Evolutionary conservation across 2,113 vertebrate genomes (phyloP).

Genomic region (Chaenogobius annularis): DNA sequence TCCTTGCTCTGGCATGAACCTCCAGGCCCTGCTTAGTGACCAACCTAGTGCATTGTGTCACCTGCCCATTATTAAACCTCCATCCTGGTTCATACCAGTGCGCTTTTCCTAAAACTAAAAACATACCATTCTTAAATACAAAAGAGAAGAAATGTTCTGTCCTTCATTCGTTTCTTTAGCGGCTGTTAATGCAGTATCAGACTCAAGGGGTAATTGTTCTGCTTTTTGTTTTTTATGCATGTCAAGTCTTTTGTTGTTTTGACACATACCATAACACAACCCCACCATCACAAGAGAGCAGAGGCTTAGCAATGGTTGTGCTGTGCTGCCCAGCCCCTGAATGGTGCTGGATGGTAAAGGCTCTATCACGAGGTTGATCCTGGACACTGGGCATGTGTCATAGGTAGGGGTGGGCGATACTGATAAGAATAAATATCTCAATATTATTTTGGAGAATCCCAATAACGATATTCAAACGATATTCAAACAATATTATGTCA

Average conservation of each 20-base stretch:
- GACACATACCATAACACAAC: constrained; percentile 25
- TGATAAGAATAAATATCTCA: too few relatives aligned
- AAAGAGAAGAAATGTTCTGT: constrained; percentile 35
- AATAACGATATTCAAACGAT: too few relatives aligned
- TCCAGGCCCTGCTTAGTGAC: constrained; percentile 29
- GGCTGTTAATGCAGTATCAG: constrained; percentile 47
- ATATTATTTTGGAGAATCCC: too few relatives aligned
- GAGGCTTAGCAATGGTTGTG: constrained; percentile 58
- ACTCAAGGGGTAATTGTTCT: constrained; percentile 42
- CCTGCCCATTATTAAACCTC: constrained; percentile 35
- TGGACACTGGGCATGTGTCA: constrained; percentile 43
- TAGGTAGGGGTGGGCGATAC: background rate
- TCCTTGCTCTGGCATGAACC: constrained; percentile 54
- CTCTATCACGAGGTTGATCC: constrained; percentile 28
- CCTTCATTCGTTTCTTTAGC: constrained; percentile 50
- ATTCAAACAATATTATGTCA: too few relatives aligned
- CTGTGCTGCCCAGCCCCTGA: constrained; percentile 44
- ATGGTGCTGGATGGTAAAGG: constrained; percentile 33
- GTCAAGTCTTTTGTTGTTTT: constrained; percentile 44
- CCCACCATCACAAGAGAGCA: constrained; percentile 19
- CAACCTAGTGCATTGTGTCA: constrained; percentile 54
- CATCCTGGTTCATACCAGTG: constrained; percentile 46
- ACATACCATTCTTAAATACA: constrained; percentile 65
- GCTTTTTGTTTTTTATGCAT: constrained; percentile 15
- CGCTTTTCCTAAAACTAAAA: constrained; percentile 34